Base-by-base conservation (phyloP, 2,113 vertebrate species). In the Stictonetta naevosa region DNA sequence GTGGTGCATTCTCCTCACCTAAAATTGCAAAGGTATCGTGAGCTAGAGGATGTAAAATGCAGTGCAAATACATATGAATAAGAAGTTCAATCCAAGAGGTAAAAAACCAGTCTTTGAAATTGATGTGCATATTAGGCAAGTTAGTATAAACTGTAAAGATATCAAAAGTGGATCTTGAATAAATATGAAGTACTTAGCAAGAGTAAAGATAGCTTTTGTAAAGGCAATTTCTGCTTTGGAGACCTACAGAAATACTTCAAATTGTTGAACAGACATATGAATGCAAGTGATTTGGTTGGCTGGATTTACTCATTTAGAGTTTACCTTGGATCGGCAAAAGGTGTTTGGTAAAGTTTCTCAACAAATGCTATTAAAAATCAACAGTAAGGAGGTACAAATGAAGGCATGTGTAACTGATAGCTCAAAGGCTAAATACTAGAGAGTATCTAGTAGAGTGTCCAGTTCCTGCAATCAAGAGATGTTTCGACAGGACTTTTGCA, bases 271-370 rank as follows among this genome's bases (percentile, higher is more conserved):
- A 53, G n/a, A 76, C 26, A 44, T 3, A 5, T 8, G 18, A 80
- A 52, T 13, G 7, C 0, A 2, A 71, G 9, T 17, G 5, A 42
- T 60, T 28, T 62, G 11, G 4, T 59, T 50, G 29, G 34, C 22
- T 75, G 66, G 20, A 66, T 12, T 38, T 48, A 36, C 44, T 69
- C 12, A 6, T 21, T 21, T 72, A 28, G 21, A 34, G 8, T 53
- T n/a, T 46, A 33, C 38, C 17, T 22, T 86, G 53, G 56, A 82
- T 79, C 71, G 72, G 15, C 36, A 63, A 50, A 67, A 74, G 10
- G 34, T 14, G 91, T 86, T 73, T 63, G 33, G 8, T 52, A 31
- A 76, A 85, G 12, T 69, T 91, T 81, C 29, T 73, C 17, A 71
- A 15, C 6, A 73, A 80, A 83, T 2, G 3, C 4, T 52, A 5